Percentiles rank a stretch among this genome's conserved stretches.
These are phyloP conservation scores for Eulacestoma nigropectus DNA, from an alignment of 2,113 vertebrate species.

Conservation along the genomic window DNA sequence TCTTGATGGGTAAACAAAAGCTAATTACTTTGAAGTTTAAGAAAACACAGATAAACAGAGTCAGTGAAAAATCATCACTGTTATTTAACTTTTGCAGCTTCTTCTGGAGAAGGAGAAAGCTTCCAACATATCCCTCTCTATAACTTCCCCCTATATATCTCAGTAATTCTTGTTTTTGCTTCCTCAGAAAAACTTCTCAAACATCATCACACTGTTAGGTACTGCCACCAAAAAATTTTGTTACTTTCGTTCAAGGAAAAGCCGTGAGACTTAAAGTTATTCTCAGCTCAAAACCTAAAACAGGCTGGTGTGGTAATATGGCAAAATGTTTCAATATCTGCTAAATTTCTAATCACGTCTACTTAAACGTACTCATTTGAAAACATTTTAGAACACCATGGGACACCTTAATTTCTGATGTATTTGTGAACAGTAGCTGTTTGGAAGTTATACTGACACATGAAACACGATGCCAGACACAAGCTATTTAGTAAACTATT, in stretches of 20 bases:
- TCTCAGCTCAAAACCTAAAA: not conserved
- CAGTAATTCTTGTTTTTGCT: not conserved
- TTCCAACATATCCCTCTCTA: not conserved
- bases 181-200: not conserved
- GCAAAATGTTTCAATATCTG: not conserved
- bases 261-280: not conserved
- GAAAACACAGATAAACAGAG: not conserved
- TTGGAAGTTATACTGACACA: not conserved
- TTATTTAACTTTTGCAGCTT: not conserved
- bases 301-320: not conserved
- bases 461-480: not conserved
- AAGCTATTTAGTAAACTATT: not conserved
- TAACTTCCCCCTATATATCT: not conserved
- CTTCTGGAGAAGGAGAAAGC: not conserved
- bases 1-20: not conserved
- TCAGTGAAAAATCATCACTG: not conserved
- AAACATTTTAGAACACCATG: not conserved
- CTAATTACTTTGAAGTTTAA: not conserved
- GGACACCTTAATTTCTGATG: not conserved
- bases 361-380: not conserved
- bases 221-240: not conserved
- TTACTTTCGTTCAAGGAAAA: not conserved
- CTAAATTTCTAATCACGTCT: not conserved
- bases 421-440: not conserved
- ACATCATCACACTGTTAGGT: not conserved